Evolutionary conservation across 2,797 vertebrate species (phyloP).

Genomic region (Chelidonichthys spinosus): DNA sequence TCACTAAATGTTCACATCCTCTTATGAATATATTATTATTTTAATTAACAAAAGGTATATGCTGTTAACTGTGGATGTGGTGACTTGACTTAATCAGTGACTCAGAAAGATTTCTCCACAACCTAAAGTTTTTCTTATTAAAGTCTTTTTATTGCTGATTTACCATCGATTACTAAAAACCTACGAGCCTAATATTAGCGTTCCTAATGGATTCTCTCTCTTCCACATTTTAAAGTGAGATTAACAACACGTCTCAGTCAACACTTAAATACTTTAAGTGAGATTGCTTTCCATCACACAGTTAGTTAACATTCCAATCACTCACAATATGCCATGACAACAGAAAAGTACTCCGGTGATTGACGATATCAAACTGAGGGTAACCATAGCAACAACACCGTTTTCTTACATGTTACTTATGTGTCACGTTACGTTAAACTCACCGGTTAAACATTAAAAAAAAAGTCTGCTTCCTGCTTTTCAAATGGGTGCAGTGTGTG

Average conservation of each 20-base stretch:
- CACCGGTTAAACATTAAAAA: background rate
- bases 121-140: background rate
- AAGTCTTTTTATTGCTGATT: background rate
- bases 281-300: background rate
- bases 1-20: background rate
- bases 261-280: background rate
- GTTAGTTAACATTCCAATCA: background rate
- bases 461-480: background rate
- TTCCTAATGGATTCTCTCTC: background rate
- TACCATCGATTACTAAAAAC: background rate
- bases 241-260: background rate
- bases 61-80: background rate
- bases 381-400: slow-evolving; percentile 11
- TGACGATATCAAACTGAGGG: background rate
- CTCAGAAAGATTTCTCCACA: background rate
- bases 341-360: background rate
- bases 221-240: background rate
- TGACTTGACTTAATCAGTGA: background rate
- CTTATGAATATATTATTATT: background rate
- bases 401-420: background rate
- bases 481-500: background rate
- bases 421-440: background rate
- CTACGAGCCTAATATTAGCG: background rate
- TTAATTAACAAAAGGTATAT: background rate
- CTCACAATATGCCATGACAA: background rate